A percentile compares a stretch with the other conserved stretches of the same genome.
Evolutionary conservation across 2,113 vertebrate genomes (phyloP).

Genomic region (Miniopterus natalensis): DNA sequence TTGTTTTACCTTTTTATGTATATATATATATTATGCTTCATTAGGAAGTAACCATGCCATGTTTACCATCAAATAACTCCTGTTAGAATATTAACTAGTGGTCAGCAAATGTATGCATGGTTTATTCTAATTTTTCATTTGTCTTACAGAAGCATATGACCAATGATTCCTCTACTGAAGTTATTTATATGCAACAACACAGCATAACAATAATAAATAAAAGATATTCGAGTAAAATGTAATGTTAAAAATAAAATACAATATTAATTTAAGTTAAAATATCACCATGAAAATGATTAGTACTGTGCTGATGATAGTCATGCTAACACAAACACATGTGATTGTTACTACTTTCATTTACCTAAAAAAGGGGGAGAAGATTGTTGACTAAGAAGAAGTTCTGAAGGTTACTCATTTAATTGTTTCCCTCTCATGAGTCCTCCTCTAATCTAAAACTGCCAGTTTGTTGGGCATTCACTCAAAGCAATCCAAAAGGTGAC

Average conservation of each 20-base stretch:
- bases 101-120: background rate
- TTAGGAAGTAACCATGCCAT: background rate
- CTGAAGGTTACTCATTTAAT: background rate
- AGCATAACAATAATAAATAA: background rate
- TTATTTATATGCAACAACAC: background rate
- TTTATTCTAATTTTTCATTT: background rate
- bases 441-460: background rate
- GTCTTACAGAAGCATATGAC: background rate
- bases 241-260: background rate
- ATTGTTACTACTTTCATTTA: background rate
- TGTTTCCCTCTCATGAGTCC: background rate
- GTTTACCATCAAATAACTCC: background rate
- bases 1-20: background rate
- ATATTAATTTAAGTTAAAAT: conserved; percentile 4
- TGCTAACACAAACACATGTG: background rate
- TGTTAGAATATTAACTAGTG: background rate
- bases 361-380: background rate
- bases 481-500: background rate
- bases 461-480: background rate
- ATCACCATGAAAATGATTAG: background rate
- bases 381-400: background rate
- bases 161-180: background rate
- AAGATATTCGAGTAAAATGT: background rate
- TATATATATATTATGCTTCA: background rate
- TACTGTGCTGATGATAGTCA: background rate